These are phyloP conservation scores for Hycleus phaleratus DNA, from an alignment of 1,140 invertebrate species.

Conservation along the genomic window DNA sequence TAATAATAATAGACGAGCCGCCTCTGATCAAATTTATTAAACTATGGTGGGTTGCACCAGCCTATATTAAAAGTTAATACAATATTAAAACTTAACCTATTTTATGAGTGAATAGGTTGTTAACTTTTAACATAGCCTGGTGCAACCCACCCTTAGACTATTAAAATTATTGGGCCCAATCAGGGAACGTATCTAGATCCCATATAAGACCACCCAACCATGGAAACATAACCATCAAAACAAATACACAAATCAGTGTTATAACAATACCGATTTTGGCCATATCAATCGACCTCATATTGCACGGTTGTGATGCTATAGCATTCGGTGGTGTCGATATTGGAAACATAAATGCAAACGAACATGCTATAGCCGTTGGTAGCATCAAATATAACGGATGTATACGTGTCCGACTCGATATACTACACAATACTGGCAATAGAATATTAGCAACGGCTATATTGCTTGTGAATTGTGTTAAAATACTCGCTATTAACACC, in stretches of 20 bases:
- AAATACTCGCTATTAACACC: slow-evolving; percentile 45
- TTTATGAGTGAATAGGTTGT: too few species aligned
- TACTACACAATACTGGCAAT: slow-evolving; percentile 69
- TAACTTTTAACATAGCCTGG: too few species aligned
- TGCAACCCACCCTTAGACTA: too few species aligned
- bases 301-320: slow-evolving; percentile 75
- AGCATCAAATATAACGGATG: slow-evolving; percentile 86
- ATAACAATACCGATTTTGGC: slow-evolving; percentile 43
- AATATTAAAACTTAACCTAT: too few species aligned
- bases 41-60: too few species aligned
- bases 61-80: too few species aligned
- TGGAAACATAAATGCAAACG: slow-evolving; percentile 68
- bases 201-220: slow-evolving; percentile 48
- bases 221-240: slow-evolving; percentile 36
- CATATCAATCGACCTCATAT: slow-evolving; percentile 71
- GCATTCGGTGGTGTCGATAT: slow-evolving; percentile 89
- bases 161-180: slow-evolving; percentile 37
- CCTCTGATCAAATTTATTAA: too few species aligned
- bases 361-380: slow-evolving; percentile 71
- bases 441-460: slow-evolving; percentile 77
- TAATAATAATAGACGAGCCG: too few species aligned
- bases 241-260: slow-evolving; percentile 34
- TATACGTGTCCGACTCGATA: slow-evolving; percentile 46
- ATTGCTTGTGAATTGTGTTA: slow-evolving; percentile 80
- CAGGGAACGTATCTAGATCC: slow-evolving; percentile 48